Conservation (phyloP, 2,797 vertebrate species). For the Anguilla marmorata region DNA sequence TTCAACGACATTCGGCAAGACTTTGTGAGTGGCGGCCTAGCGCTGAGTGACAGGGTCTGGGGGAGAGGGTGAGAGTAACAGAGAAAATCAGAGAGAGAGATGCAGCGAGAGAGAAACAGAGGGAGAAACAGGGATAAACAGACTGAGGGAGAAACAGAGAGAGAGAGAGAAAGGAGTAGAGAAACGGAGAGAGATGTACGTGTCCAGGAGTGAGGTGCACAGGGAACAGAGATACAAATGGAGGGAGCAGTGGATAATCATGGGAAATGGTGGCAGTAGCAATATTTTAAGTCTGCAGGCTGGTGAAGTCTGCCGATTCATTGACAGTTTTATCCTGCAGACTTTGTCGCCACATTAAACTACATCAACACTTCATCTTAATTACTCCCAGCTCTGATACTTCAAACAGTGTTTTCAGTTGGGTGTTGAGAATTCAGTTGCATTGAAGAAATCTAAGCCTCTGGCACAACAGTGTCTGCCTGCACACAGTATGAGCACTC, state of each 20-base stretch:
- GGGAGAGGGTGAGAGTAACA: background rate
- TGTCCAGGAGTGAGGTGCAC: background rate
- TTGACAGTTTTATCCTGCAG: background rate
- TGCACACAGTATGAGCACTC: background rate
- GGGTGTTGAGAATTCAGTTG: background rate
- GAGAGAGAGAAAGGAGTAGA: background rate
- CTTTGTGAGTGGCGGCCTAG: conserved; percentile 81
- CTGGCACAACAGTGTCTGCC: background rate
- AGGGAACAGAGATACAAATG: background rate
- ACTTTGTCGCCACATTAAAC: background rate
- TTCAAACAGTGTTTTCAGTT: background rate
- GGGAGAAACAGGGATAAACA: background rate
- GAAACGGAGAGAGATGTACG: background rate
- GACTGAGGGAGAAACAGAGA: too few species aligned
- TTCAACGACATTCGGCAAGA: conserved; percentile 99
- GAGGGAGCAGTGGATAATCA: background rate
- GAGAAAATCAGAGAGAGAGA: background rate
- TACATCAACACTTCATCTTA: background rate
- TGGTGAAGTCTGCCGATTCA: background rate
- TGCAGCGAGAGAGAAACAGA: background rate
- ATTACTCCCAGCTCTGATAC: background rate
- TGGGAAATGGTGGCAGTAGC: background rate
- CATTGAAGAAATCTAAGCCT: background rate
- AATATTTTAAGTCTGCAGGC: background rate
- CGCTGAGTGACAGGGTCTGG: background rate